Base-by-base conservation (phyloP, 2,113 vertebrate species). In the Triplophysa tibetana region DNA sequence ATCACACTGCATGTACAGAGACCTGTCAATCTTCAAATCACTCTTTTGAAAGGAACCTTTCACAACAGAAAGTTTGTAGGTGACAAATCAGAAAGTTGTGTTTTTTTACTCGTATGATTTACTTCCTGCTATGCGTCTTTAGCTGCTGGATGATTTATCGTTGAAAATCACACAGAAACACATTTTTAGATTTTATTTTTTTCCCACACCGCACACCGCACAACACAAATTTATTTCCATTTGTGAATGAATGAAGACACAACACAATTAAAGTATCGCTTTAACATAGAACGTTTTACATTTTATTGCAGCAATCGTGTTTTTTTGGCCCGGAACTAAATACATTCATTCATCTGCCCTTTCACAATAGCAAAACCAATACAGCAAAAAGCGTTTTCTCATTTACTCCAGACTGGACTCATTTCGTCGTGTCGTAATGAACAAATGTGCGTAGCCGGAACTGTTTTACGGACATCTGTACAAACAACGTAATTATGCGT, bases 401-500 rank as follows among this genome's bases (percentile, higher is more conserved):
- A 83, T 81, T n/a, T 81, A 81, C 62, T 52, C 41, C 61, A 65
- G 82, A 66, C 77, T 79, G 75, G 81, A 87, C 89, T 88, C 78
- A 75, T 83, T 84, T 80, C 73, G 76, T 29, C 17, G n/a, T n/a
- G n/a, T n/a, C n/a, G 54, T 80, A 87, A 87, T 85, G 48, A 70
- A 72, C 80, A 60, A 86, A 79, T 80, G 86, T 85, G 80, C 84
- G 82, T 85, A 85, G 82, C 84, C 79, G 74, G 75, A 85, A 87
- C 77, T 84, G 72, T 81, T 83, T 87, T 85, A 86, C 78, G 86
- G 88, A 91, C 90, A 91, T 91, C 89, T 92, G 89, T 90, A 90
- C 88, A 89, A 91, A 92, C 90, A 92, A 89, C 89, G 87, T 89
- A 92, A 93, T 92, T 91, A 90, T 86, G 87, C 88, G 64, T 87